Base-by-base conservation (phyloP, 2,888 invertebrate genomes). In the Ecliptopera silaceata region DNA sequence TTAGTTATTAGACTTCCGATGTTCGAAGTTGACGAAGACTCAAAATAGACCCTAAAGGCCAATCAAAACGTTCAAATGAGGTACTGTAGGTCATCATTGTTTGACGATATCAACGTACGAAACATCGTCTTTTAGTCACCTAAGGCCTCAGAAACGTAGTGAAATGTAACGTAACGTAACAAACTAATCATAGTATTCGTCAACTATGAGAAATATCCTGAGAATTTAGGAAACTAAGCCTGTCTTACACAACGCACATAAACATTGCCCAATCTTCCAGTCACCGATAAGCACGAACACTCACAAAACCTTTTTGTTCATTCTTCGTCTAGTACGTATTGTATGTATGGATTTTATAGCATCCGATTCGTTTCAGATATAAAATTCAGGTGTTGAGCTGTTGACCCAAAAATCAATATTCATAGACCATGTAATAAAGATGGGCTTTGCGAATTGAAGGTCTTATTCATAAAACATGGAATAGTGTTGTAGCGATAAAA, bases 401-500 rank as follows among this genome's bases (percentile, higher is more conserved):
- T 83, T 89, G 86, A 88, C 89, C 88, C 74, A 88, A 84, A 90
- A 88, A 88, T 88, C 84, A 88, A 83, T 88, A 89, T 89, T 88
- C 88, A 86, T 82, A 76, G 77, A 64, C 68, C 72, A 72, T 76
- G 84, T 75, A 84, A 86, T 86, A 88, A 88, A 87, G 81, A 86
- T 84, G 82, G 77, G 84, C 82, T 82, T 84, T 75, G 80, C 84
- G 74, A 88, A 88, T 86, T 77, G 86, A 86, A 84, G 83, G 84
- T 74, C 76, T 77, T 76, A 82, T 85, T 76, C 84, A 86, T 86
- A 85, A 88, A 86, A 86, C 82, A 85, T 59, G 73, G 75, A 68
- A 77, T 72, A 85, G 74, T 59, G 80, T 49, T 52, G 46, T 44
- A 56, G 11, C 5, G 36, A 15, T 42, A n/a, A 38, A 39, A 13